Base-by-base conservation (phyloP, 1,140 invertebrate species). In the Lepidurus apus region DNA sequence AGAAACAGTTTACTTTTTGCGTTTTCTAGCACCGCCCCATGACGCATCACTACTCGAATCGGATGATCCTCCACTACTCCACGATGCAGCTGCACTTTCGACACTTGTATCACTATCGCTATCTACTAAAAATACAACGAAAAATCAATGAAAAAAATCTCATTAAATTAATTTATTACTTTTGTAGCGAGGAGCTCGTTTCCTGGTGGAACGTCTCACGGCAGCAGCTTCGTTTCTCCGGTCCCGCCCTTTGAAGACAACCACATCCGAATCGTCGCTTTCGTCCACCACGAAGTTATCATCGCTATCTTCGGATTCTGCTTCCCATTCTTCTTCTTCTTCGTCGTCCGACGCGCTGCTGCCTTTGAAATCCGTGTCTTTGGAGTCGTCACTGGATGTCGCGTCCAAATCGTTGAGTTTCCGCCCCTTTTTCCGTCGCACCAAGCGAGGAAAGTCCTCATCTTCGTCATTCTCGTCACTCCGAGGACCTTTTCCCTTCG, bases 291-390 rank as follows among this genome's bases (percentile, higher is more conserved):
- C 81, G 13, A 79, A 79, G 65, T 77, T 75, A 77, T 78, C 76
- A 1, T 43, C 77, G 43, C 80, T 79, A 47, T 81, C 81, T 34
- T 86, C 87, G 7, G 86, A 81, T 65, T 88, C 87, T 65, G 87
- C 88, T 42, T 88, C 87, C 42, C 89, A 88, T 78, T 89, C 89
- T 0, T 91, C 90, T 0, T 89, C 83, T 8, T 84, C 88, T 9
- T 89, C 89, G 47, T 82, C 81, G 65, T 83, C 83, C n/a, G 82
- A 83, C 5, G 82, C 80, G 42, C 85, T 84, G 44, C 79, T 78
- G n/a, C 90, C 91, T 82, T 94, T 93, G 81, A 95, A 95, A 84
- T 95, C 93, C 85, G 95, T 93, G 83, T 95, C 94, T 1, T 91
- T 93, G 79, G 87, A 89, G 80, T 90, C 90, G 83, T 93, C 92